A percentile compares a stretch with the other conserved stretches of the same genome.
These are phyloP conservation scores for Mythimna ferrago DNA, from an alignment of 2,888 invertebrate genomes.

Conservation along the genomic window DNA sequence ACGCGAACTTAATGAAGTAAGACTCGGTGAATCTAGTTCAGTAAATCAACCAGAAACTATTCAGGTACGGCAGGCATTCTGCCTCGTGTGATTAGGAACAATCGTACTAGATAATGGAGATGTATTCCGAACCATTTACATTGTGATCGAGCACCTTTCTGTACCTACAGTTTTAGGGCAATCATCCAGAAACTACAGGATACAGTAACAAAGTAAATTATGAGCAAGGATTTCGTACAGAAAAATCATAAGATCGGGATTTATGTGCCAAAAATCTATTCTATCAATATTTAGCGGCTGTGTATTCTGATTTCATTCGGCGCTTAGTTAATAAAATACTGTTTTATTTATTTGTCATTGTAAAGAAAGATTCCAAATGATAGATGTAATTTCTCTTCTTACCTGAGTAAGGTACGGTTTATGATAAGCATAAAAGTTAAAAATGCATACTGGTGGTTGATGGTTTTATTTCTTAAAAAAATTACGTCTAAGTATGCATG, in stretches of 20 bases:
- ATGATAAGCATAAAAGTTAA: constrained; percentile 1
- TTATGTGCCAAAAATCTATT: constrained; percentile 20
- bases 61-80: constrained; percentile 10
- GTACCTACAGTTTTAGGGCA: constrained; percentile 50
- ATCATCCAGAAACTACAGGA: constrained; percentile 38
- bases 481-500: neutral
- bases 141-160: constrained; percentile 14
- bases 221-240: neutral
- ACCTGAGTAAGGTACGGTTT: neutral
- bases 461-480: neutral
- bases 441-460: no score
- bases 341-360: neutral
- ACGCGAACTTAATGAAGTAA: constrained; percentile 11
- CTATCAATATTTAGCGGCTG: neutral
- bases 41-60: constrained; percentile 26
- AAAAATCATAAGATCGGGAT: neutral
- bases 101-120: constrained; percentile 17
- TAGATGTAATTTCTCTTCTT: neutral
- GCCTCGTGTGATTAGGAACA: constrained; percentile 7
- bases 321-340: neutral
- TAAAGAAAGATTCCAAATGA: neutral
- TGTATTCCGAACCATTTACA: constrained; percentile 47
- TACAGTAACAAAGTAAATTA: constrained; percentile 2
- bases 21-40: constrained; percentile 4
- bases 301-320: neutral